These are phyloP conservation scores for Meiosimyza decipiens DNA, from an alignment of 2,888 invertebrate species.

Conservation along the genomic window DNA sequence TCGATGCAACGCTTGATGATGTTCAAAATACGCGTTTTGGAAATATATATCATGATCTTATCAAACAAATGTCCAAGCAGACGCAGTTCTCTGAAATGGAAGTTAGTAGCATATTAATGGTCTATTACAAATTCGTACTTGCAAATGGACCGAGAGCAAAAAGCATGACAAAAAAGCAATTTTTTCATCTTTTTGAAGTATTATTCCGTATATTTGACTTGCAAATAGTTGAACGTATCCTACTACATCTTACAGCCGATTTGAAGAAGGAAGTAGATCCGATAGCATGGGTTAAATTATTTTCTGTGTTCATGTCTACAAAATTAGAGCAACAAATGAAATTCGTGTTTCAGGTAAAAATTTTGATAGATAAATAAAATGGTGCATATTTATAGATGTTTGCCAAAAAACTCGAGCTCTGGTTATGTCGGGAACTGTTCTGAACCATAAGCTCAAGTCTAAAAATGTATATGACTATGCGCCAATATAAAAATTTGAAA, in stretches of 20 bases:
- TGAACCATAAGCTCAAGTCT: not conserved
- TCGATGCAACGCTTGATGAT: conserved; percentile 73
- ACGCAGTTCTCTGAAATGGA: conserved; percentile 73
- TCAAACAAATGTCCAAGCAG: conserved; percentile 71
- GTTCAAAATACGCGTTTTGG: conserved; percentile 76
- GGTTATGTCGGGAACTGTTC: not conserved
- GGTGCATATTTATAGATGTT: too few species aligned
- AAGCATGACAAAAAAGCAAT: conserved; percentile 69
- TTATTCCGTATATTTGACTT: conserved; percentile 80
- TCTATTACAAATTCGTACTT: conserved; percentile 69
- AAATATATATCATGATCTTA: conserved; percentile 71
- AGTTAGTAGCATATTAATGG: conserved; percentile 70
- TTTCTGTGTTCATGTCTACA: conserved; percentile 77
- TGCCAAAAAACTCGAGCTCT: not conserved
- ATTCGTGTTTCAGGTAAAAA: conserved; percentile 73
- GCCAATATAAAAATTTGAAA: too few species aligned
- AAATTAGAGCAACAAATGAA: conserved; percentile 75
- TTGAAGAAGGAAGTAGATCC: conserved; percentile 64
- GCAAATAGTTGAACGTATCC: conserved; percentile 73
- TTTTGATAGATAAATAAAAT: not conserved
- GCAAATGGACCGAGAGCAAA: conserved; percentile 64
- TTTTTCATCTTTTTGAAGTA: conserved; percentile 73
- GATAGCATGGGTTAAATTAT: conserved; percentile 75
- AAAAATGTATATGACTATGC: too few species aligned
- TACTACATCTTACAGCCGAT: conserved; percentile 71